phyloP scores from a whole-genome alignment of 2,113 vertebrate genomes.

The Merops nubicus region DNA sequence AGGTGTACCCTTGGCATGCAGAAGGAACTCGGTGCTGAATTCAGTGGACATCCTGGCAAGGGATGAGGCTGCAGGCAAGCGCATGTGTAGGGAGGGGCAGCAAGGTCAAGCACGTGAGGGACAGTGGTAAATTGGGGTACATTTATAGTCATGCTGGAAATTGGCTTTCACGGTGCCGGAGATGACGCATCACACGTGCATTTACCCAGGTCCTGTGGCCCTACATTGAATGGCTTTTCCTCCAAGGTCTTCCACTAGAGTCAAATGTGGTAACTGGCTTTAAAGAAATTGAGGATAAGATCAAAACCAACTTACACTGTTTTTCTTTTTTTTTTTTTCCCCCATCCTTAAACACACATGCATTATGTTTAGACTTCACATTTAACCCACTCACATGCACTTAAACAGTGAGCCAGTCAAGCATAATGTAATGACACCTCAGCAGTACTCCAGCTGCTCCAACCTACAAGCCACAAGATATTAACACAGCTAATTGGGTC shows the following conservation, averaged over 20 bases:
- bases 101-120: background rate
- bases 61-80: background rate
- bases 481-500: background rate
- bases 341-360: background rate
- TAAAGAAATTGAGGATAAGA: background rate
- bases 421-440: background rate
- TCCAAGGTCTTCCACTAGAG: background rate
- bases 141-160: background rate
- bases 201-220: background rate
- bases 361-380: background rate
- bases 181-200: background rate
- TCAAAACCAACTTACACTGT: background rate
- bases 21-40: background rate
- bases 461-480: background rate
- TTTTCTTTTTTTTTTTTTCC: background rate
- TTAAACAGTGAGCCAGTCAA: background rate
- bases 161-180: background rate
- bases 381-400: background rate
- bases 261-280: background rate
- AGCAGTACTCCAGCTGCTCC: background rate
- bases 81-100: fast-evolving
- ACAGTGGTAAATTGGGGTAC: background rate
- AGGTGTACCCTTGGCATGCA: background rate
- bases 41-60: background rate
- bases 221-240: background rate